These are phyloP conservation scores for Leiothrix lutea DNA, from an alignment of 2,113 vertebrate species.

Conservation along the genomic window DNA sequence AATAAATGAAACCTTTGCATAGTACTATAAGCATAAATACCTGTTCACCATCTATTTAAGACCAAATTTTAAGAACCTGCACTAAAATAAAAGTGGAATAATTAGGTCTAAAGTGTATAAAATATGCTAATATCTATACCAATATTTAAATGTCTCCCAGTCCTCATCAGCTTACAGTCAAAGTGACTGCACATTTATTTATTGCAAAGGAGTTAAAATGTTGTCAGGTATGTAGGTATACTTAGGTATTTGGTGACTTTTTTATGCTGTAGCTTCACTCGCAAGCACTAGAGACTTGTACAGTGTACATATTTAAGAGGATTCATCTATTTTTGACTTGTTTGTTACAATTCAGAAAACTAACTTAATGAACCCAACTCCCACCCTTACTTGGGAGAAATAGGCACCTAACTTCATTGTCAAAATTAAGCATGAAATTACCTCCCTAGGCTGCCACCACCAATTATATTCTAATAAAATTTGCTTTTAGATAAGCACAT, in stretches of 20 bases:
- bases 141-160: background rate
- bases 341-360: background rate
- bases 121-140: background rate
- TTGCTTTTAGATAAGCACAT: background rate
- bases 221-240: background rate
- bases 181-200: background rate
- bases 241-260: background rate
- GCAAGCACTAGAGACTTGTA: background rate
- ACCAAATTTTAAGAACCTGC: background rate
- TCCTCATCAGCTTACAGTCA: background rate
- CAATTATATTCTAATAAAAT: background rate
- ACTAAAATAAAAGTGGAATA: background rate
- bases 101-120: background rate
- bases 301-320: background rate
- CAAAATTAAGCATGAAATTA: background rate
- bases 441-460: background rate
- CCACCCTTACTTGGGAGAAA: background rate
- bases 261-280: background rate
- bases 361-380: background rate
- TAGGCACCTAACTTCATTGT: background rate
- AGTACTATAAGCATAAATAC: background rate
- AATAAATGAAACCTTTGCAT: background rate
- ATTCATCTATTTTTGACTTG: background rate
- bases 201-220: background rate
- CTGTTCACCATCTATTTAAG: background rate